Conservation (phyloP, 1,140 invertebrate genomes). For the Drosophila auraria region DNA sequence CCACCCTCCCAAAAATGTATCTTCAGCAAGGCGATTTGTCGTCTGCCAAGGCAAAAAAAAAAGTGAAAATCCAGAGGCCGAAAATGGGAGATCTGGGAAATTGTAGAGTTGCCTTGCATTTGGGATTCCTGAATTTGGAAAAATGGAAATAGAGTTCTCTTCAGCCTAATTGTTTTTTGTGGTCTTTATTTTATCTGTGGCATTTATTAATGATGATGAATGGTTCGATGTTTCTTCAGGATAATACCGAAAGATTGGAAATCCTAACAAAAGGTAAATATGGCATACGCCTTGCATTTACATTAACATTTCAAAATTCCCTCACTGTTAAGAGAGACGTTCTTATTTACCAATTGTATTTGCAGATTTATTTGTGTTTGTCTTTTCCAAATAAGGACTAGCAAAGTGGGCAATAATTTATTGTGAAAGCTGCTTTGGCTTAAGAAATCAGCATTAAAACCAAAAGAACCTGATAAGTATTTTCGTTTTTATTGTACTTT, state of each 20-base stretch:
- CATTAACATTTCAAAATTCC: no score
- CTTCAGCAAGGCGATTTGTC: conserved; percentile 68
- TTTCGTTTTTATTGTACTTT: not conserved
- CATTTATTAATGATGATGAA: conserved; percentile 31
- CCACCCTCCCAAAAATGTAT: conserved; percentile 45
- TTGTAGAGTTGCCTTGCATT: conserved; percentile 20
- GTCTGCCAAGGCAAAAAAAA: conserved; percentile 45
- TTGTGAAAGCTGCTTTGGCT: no score
- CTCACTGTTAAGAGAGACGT: not conserved
- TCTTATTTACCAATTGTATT: not conserved
- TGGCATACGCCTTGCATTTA: not conserved
- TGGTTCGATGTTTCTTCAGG: not conserved
- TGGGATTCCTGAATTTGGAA: conserved; percentile 58
- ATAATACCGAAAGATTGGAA: conserved; percentile 25
- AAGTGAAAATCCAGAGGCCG: not conserved
- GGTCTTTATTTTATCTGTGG: conserved; percentile 14
- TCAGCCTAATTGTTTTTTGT: conserved; percentile 24
- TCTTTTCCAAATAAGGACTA: not conserved
- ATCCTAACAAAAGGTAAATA: not conserved
- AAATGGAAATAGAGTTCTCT: conserved; percentile 52
- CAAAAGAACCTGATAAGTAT: not conserved
- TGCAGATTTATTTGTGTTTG: not conserved
- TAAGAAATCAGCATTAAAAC: not conserved
- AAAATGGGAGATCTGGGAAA: conserved; percentile 35
- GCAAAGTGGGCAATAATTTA: not conserved